Evolutionary conservation across 2,113 vertebrate species (phyloP).

Genomic region (Xiphophorus couchianus): DNA sequence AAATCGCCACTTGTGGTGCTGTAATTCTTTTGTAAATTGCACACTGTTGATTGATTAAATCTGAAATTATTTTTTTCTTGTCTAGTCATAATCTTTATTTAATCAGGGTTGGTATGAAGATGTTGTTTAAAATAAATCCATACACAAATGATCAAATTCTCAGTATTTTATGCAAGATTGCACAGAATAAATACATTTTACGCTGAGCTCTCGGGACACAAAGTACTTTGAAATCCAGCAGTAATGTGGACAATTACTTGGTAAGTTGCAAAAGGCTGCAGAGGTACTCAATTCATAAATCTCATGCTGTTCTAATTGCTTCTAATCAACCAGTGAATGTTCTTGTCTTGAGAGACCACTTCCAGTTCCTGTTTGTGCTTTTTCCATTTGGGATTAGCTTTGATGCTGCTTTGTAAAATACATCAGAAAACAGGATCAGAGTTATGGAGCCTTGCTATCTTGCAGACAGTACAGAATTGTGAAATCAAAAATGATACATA

Average conservation of each 20-base stretch:
- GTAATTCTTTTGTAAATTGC: constrained; percentile 34
- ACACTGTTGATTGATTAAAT: constrained; percentile 7
- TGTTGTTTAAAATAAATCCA: background rate
- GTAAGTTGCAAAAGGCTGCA: background rate
- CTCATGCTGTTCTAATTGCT: background rate
- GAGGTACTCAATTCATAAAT: too few relatives aligned
- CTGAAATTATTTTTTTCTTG: background rate
- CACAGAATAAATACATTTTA: too few relatives aligned
- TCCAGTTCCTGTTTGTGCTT: background rate
- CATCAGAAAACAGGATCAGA: background rate
- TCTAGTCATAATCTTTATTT: background rate
- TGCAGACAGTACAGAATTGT: background rate
- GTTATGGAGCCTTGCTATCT: background rate
- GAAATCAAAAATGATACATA: background rate
- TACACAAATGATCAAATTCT: background rate
- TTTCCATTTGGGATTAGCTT: background rate
- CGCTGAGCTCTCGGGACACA: too few relatives aligned
- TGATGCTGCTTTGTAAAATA: background rate
- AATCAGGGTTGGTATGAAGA: background rate
- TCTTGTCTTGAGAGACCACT: background rate
- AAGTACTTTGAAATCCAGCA: background rate
- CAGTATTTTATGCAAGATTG: background rate
- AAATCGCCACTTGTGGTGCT: constrained; percentile 13
- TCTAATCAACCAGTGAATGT: background rate
- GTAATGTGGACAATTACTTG: background rate